Base-by-base conservation (phyloP, 1,140 invertebrate genomes). In the Drosophila insularis region DNA sequence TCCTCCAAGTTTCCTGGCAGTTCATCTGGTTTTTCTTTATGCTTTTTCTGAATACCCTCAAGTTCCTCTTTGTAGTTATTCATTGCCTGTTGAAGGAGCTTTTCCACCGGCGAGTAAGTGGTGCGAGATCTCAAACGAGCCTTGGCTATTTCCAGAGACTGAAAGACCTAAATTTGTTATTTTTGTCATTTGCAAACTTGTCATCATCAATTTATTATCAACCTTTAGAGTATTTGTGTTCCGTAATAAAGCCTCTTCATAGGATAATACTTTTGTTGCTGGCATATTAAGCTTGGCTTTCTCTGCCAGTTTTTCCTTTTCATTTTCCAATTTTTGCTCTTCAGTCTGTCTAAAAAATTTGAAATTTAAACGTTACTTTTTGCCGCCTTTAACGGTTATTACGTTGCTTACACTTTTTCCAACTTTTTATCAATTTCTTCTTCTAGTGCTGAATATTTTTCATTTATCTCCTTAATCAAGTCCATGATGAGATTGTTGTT, bases 101-200 rank as follows among this genome's bases (percentile, higher is more conserved):
- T 79, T 14, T 92, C 91, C 13, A 92, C 79, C 0, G 91, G 91
- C 6, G 91, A 92, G 39, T 82, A 92, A 0, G 90, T 91, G 1
- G 90, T 69, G 4, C 91, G 87, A 0, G 91, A 92, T 54, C 91
- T 78, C 5, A 92, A 50, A 3, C 91, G 87, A 8, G 91, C 91
- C 14, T 92, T 92, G 2, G 89, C 78, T 63, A 92, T 89, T 73
- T 92, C 91, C 19, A 92, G 56, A 1, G 90, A 77, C 91, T 92
- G 43, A 5, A 14, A 56, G 2, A 17, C 23, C n/a, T 8, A 27
- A 37, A 39, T 40, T 6, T 2, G 40, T 60, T 8, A 10, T 0
- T 11, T 21, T 23, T 37, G 10, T 2, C 10, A 58, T 13, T 35
- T 37, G 6, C 27, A 11, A 21, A 50, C 1, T 21, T 50, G 19